Conservation (phyloP, 2,888 invertebrate species). For the Tetrapedia diversipes region DNA sequence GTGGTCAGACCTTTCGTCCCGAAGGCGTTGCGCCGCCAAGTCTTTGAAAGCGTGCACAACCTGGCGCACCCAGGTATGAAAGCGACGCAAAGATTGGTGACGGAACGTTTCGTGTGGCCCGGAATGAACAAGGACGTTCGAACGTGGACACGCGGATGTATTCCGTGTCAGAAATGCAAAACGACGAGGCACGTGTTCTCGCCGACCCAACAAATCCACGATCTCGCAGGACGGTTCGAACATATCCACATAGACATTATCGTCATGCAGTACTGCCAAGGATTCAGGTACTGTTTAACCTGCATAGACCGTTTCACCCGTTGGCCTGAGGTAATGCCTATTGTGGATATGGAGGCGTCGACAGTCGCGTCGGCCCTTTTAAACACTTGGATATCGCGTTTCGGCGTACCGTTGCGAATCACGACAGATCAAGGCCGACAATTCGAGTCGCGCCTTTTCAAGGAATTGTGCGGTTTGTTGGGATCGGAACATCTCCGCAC, state of each 20-base stretch:
- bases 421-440: constrained; percentile 64
- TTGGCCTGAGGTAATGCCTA: constrained; percentile 61
- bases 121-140: constrained; percentile 73
- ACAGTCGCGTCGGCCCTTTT: constrained; percentile 49
- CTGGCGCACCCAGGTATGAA: constrained; percentile 68
- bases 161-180: constrained; percentile 77
- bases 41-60: no score
- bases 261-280: constrained; percentile 4
- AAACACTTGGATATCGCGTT: constrained; percentile 49
- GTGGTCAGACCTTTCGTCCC: no score
- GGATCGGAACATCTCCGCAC: constrained; percentile 21
- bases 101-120: constrained; percentile 79
- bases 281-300: no score
- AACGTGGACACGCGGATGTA: constrained; percentile 74
- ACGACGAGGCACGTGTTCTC: constrained; percentile 72
- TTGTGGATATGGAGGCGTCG: constrained; percentile 45
- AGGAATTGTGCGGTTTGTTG: constrained; percentile 9
- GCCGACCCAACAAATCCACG: constrained; percentile 64
- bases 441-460: constrained; percentile 63
- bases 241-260: constrained; percentile 78
- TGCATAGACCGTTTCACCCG: no score
- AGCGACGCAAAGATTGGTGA: constrained; percentile 69
- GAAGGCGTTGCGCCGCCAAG: no score
- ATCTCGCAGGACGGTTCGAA: constrained; percentile 71
- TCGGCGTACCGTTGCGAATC: constrained; percentile 50